These are phyloP conservation scores for Apolygus lucorum DNA, from an alignment of 1,140 invertebrate genomes.

Conservation along the genomic window DNA sequence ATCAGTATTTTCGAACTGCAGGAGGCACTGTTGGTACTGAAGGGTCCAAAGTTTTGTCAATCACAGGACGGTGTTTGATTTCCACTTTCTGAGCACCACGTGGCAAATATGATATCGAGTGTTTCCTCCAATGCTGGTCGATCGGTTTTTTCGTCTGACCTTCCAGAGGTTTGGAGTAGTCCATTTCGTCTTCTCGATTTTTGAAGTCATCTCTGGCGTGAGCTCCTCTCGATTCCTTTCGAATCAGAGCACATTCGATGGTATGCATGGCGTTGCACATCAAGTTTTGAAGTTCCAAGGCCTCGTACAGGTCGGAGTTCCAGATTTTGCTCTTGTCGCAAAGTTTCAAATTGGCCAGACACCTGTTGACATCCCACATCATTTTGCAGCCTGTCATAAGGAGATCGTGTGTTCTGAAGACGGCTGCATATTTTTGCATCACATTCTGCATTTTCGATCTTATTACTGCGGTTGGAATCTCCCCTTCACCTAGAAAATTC, in stretches of 20 bases:
- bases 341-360: conserved; percentile 34
- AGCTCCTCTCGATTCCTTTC: conserved; percentile 93
- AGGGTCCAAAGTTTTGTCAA: conserved; percentile 77
- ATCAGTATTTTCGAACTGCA: conserved; percentile 84
- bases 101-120: conserved; percentile 47
- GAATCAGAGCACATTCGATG: conserved; percentile 76
- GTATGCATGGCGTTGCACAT: conserved; percentile 86
- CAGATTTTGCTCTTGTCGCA: conserved; percentile 67
- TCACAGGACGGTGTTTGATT: conserved; percentile 82
- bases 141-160: conserved; percentile 62
- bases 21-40: conserved; percentile 82
- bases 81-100: conserved; percentile 39
- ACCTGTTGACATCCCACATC: background rate
- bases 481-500: too few species aligned
- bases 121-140: conserved; percentile 93
- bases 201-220: conserved; percentile 88
- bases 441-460: conserved; percentile 64
- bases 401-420: conserved; percentile 64
- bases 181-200: conserved; percentile 49
- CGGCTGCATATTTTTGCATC: conserved; percentile 73
- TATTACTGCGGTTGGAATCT: conserved; percentile 51
- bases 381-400: conserved; percentile 52
- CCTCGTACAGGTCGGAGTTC: conserved; percentile 94
- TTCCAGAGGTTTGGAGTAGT: conserved; percentile 84
- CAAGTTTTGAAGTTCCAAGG: conserved; percentile 91